These are phyloP conservation scores for Apodemus speciosus DNA, from an alignment of 2,113 vertebrate species.

Conservation along the genomic window DNA sequence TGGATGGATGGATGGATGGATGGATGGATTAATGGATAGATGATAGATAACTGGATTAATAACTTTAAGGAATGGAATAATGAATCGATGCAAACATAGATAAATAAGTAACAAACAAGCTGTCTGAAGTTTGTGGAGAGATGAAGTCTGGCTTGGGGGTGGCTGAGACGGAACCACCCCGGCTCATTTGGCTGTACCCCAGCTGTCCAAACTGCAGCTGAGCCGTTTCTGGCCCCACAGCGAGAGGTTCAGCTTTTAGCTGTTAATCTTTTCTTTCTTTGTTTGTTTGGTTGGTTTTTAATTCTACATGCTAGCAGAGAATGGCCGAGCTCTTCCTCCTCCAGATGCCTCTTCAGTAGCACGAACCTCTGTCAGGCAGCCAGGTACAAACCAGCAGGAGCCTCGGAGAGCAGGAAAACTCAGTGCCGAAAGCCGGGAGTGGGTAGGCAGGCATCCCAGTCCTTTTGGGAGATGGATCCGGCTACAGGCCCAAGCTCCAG, in stretches of 20 bases:
- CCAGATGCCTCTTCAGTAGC: not conserved
- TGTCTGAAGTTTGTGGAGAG: not conserved
- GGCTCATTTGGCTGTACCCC: not conserved
- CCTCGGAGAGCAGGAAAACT: not conserved
- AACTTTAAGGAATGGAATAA: not conserved
- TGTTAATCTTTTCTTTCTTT: not conserved
- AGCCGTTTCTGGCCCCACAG: not conserved
- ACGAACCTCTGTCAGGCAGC: not conserved
- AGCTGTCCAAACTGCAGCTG: not conserved
- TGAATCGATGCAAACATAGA: not conserved
- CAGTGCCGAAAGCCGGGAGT: not conserved
- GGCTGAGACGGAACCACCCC: not conserved
- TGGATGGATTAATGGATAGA: not conserved
- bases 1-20: not conserved
- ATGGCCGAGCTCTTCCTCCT: not conserved
- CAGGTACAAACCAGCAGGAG: conserved; percentile 29
- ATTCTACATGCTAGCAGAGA: not conserved
- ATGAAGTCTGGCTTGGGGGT: not conserved
- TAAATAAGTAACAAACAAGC: not conserved
- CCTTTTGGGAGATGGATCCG: not conserved
- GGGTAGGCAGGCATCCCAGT: not conserved
- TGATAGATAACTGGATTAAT: not conserved
- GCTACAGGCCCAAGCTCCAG: no score
- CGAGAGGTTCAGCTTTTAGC: not conserved
- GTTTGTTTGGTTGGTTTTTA: not conserved